Evolutionary conservation across 2,797 vertebrate species (phyloP).

Genomic region (Arctocebus calabarensis): DNA sequence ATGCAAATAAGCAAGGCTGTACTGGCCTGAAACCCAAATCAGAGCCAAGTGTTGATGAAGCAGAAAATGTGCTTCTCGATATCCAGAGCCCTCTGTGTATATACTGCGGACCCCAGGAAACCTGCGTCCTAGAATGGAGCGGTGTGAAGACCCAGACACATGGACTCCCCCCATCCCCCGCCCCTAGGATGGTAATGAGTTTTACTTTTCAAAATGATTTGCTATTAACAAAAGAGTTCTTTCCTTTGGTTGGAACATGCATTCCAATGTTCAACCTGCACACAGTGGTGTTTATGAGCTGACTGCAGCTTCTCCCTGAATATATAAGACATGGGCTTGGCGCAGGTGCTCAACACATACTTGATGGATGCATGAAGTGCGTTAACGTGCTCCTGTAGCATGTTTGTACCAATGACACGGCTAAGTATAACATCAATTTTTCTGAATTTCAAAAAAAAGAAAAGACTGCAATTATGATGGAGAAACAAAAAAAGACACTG

Average conservation of each 20-base stretch:
- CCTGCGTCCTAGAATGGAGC: not conserved
- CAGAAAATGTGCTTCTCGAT: not conserved
- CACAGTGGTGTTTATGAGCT: not conserved
- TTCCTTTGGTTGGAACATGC: not conserved
- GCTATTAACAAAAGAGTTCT: not conserved
- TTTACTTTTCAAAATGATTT: not conserved
- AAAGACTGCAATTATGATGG: not conserved
- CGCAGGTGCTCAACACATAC: not conserved
- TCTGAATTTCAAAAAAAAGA: not conserved
- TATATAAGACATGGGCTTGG: not conserved
- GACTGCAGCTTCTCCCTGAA: not conserved
- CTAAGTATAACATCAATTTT: not conserved
- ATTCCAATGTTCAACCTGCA: not conserved
- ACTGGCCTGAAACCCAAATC: not conserved
- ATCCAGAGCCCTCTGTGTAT: not conserved
- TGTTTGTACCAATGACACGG: not conserved
- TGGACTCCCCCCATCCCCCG: no score
- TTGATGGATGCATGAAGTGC: not conserved
- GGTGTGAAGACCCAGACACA: not conserved
- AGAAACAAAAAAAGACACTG: not conserved
- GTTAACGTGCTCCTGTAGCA: not conserved
- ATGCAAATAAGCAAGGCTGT: not conserved
- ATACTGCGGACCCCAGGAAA: fast-evolving
- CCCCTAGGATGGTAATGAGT: not conserved
- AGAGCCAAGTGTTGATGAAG: not conserved